phyloP scores from a whole-genome alignment of 2,888 invertebrate species.

The Eupithecia insigniata region DNA sequence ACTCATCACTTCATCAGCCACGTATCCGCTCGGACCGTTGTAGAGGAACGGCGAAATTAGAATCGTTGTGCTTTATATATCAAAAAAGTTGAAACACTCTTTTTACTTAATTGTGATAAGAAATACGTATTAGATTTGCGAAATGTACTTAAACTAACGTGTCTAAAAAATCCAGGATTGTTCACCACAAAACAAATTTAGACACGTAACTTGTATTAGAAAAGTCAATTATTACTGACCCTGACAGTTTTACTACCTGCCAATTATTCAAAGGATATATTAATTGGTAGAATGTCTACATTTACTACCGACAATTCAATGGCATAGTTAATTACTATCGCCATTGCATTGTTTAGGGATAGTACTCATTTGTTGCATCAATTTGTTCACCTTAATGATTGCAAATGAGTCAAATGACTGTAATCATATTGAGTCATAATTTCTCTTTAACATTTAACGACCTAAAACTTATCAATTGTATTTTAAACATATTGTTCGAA shows the following conservation, averaged over 20 bases:
- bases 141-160: background rate
- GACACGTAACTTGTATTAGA: background rate
- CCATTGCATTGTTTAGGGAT: background rate
- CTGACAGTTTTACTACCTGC: background rate
- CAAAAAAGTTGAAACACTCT: background rate
- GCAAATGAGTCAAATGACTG: background rate
- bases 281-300: constrained; percentile 7
- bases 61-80: background rate
- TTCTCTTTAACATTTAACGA: background rate
- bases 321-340: constrained; percentile 3
- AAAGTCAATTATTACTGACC: constrained; percentile 1
- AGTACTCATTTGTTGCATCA: background rate
- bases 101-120: background rate
- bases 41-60: background rate
- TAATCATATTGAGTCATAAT: background rate
- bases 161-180: too few species aligned
- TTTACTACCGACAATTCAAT: constrained; percentile 15
- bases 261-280: constrained; percentile 5
- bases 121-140: background rate
- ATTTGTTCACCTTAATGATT: background rate
- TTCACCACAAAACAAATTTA: too few species aligned
- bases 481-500: background rate
- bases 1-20: too few species aligned
- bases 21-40: background rate
- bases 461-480: background rate